Percentiles rank a stretch among this genome's conserved stretches.
phyloP scores from a whole-genome alignment of 2,113 vertebrate species.

The Ctenodactylus gundi region DNA sequence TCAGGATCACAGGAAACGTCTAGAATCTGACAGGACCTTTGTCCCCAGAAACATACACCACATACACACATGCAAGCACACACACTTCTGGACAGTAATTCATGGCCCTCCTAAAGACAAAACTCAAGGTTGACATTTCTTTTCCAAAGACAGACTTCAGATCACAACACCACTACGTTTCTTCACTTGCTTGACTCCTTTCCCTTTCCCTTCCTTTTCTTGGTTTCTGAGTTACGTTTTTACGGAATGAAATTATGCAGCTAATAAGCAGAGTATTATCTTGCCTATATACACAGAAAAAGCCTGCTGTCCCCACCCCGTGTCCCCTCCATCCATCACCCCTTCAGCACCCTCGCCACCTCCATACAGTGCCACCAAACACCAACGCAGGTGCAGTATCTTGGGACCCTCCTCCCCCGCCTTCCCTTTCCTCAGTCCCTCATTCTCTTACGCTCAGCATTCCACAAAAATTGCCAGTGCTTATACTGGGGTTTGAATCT shows the following conservation, averaged over 20 bases:
- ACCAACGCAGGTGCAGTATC: not conserved
- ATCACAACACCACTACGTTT: not conserved
- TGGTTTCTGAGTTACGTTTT: not conserved
- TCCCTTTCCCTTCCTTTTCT: rapidly evolving
- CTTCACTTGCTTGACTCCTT: not conserved
- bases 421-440: not conserved
- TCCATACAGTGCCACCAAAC: not conserved
- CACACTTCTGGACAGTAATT: no score
- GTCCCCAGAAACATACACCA: not conserved
- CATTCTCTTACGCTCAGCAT: not conserved
- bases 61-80: not conserved
- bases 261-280: not conserved
- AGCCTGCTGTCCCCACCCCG: not conserved
- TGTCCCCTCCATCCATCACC: not conserved
- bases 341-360: no score
- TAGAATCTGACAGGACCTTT: not conserved
- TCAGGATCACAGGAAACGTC: not conserved
- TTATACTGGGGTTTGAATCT: no score
- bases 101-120: not conserved
- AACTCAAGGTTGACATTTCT: not conserved
- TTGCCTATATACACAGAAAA: not conserved
- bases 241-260: not conserved
- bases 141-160: not conserved
- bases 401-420: not conserved
- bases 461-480: rapidly evolving